These are phyloP conservation scores for Hemicordylus capensis DNA, from an alignment of 2,113 vertebrate species.

Conservation along the genomic window DNA sequence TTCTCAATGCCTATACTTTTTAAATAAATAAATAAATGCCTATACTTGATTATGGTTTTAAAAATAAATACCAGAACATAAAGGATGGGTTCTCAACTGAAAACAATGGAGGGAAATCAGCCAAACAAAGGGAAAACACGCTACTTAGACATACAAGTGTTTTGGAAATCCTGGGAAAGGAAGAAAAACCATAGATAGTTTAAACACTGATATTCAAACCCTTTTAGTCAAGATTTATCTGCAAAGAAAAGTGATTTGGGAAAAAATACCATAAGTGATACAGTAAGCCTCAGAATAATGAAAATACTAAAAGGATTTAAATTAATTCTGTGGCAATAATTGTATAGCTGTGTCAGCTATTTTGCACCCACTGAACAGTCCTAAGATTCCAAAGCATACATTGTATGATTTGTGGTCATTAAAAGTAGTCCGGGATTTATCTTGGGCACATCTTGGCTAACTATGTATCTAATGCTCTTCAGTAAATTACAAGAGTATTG, in stretches of 20 bases:
- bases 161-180: background rate
- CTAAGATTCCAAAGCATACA: constrained; percentile 78
- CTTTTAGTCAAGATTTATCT: constrained; percentile 23
- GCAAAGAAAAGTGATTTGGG: constrained; percentile 43
- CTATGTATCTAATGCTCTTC: constrained; percentile 80
- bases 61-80: too few relatives aligned
- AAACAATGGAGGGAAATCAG: too few relatives aligned
- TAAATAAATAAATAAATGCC: background rate
- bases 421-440: constrained; percentile 80
- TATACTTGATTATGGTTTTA: too few relatives aligned
- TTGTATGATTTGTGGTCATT: constrained; percentile 79
- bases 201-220: constrained; percentile 17
- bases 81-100: too few relatives aligned
- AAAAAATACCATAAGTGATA: background rate
- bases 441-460: constrained; percentile 77
- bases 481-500: constrained; percentile 91
- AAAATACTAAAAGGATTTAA: constrained; percentile 32
- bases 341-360: constrained; percentile 48
- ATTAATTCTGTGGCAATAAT: constrained; percentile 50
- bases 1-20: too few relatives aligned
- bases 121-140: too few relatives aligned
- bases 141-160: background rate
- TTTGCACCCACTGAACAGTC: constrained; percentile 51
- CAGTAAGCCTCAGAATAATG: constrained; percentile 14
- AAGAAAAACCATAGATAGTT: constrained; percentile 16